Base-by-base conservation (phyloP, 1,140 invertebrate species). In the Holcopasites calliopsidis region DNA sequence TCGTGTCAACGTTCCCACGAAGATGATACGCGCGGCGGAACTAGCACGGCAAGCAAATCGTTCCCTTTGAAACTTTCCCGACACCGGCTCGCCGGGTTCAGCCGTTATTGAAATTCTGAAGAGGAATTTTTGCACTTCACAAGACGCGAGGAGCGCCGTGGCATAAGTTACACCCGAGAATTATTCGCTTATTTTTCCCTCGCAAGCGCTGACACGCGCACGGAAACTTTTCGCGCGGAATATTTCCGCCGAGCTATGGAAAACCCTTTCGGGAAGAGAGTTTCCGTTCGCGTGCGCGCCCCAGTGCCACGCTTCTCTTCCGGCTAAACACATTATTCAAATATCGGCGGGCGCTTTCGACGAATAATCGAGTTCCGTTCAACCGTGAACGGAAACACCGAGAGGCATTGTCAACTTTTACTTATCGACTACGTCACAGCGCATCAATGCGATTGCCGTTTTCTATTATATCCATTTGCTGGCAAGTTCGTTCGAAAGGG, bases 111-210 rank as follows among this genome's bases (percentile, higher is more conserved):
- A 62, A 62, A 62, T 62, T 49, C 69, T 50, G 11, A 3, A 18
- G 7, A n/a, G 18, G 49, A 62, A 72, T 72, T 72, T 72, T 72
- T 31, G 69, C 69, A 35, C 44, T 26, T 28, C 11, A n/a, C 31
- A 72, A 21, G 23, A 50, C 69, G 68, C 44, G 44, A 26, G 6
- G 16, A 23, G 21, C 33, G 23, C 11, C 62, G n/a, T 2, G 35
- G 66, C 55, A 35, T 40, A 52, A 72, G 44, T 72, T 72, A 49
- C 44, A 50, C n/a, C 69, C n/a, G 33, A 40, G 60, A 50, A 72
- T 72, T 40, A 62, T 47, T 40, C 69, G 35, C 69, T 72, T 50
- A 72, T 44, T 62, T 61, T 11, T 44, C 11, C 65, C 26, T n/a
- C 26, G 26, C 52, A 7, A 23, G 3, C 26, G 38, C n/a, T 21